Evolutionary conservation across 2,888 invertebrate genomes (phyloP).

Genomic region (Schrankia costaestrigalis): DNA sequence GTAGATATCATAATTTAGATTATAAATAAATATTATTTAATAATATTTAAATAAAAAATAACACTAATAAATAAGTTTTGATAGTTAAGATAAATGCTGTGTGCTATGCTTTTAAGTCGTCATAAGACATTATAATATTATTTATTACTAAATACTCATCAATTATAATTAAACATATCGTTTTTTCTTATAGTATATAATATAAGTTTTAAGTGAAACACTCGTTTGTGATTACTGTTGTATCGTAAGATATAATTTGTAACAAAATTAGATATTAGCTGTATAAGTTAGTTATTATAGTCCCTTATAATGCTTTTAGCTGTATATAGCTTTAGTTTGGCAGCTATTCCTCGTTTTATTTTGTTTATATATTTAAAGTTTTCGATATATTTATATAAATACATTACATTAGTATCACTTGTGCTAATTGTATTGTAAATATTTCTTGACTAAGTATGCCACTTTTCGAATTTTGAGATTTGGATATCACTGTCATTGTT

Average conservation of each 20-base stretch:
- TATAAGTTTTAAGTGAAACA: conserved; percentile 49
- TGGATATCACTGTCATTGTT: conserved; percentile 43
- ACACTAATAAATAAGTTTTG: conserved; percentile 71
- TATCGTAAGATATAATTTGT: conserved; percentile 53
- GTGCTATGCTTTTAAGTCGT: conserved; percentile 62
- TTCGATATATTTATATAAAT: conserved; percentile 58
- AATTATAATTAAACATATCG: conserved; percentile 69
- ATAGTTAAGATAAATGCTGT: conserved; percentile 69
- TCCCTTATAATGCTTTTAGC: conserved; percentile 39
- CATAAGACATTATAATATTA: conserved; percentile 47
- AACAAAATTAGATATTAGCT: conserved; percentile 2
- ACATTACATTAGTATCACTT: conserved; percentile 31
- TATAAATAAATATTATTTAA: conserved; percentile 29
- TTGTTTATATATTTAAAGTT: conserved; percentile 44
- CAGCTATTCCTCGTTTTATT: conserved; percentile 38
- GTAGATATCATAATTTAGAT: conserved; percentile 24
- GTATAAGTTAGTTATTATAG: conserved; percentile 39
- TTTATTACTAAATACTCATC: conserved; percentile 56
- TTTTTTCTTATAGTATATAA: conserved; percentile 43
- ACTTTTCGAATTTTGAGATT: conserved; percentile 46
- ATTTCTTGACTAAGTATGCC: conserved; percentile 56
- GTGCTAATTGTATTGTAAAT: conserved; percentile 57
- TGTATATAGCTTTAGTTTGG: conserved; percentile 43
- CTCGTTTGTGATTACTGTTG: conserved; percentile 61
- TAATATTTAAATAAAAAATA: conserved; percentile 33